Evolutionary conservation across 2,113 vertebrate species (phyloP), one percentile per base, ranked within the genome.

Genomic region (Pseudorectes ferrugineus): DNA sequence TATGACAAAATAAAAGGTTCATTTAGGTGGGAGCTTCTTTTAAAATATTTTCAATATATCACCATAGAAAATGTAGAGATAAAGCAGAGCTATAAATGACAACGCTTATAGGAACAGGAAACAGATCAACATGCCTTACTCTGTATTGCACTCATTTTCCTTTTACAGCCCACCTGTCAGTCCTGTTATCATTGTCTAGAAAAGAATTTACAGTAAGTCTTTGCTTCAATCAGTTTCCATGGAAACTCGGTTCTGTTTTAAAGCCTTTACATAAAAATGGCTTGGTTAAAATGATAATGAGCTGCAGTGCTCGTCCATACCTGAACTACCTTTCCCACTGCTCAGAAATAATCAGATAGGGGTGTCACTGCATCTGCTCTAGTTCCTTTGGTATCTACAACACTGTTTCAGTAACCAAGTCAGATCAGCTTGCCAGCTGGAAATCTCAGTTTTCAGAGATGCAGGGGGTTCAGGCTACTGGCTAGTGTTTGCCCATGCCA

Each of bases 211-310:
- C 68, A 80, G 40, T 92, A 92, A 95, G 59, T 88, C 67, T 88
- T 72, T 90, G 75, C 82, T 95, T 92, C 93, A 93, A 90, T 88
- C 72, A 77, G 95, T 97, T 95, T 83, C 95, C 82, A 96, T 96
- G 82, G 96, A 90, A 83, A 97, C 93, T 61, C 52, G 61, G 45
- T 85, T 85, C 88, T 95, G 75, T 93, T 93, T 95, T 88, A 83
- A 94, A 90, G 80, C 35, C 88, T 94, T 83, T 77, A 73, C 57
- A 82, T 92, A 80, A 88, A 95, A 91, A 76, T 65, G 55, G 35
- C 59, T 93, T 96, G 74, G 87, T 91, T 88, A 82, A 95, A 91
- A 91, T 91, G 63, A 52, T 87, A 73, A 95, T 91, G 67, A 79
- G 38, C 36, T 70, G 70, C 49, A 70, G n/a, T 43, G 82, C 38